These are phyloP conservation scores for Acrocyrtus sp. DNA, from an alignment of 2,888 invertebrate genomes.

Conservation along the genomic window DNA sequence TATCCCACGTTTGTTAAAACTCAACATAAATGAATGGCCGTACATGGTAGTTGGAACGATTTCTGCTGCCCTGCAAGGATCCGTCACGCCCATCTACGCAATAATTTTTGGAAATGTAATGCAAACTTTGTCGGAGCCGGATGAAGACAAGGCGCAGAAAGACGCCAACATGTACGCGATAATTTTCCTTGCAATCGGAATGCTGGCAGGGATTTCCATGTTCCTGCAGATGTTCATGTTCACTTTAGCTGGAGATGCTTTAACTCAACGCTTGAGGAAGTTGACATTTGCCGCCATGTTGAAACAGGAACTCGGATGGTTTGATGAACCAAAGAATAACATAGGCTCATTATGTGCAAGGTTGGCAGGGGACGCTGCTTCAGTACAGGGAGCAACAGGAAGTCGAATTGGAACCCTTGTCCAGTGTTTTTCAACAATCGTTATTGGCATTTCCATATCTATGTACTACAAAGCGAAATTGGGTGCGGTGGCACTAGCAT, in stretches of 20 bases:
- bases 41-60: constrained; percentile 72
- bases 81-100: constrained; percentile 79
- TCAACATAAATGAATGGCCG: constrained; percentile 78
- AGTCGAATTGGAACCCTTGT: constrained; percentile 81
- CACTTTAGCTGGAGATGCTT: constrained; percentile 80
- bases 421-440: constrained; percentile 77
- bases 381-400: constrained; percentile 74
- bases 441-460: constrained; percentile 74
- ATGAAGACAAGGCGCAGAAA: constrained; percentile 60
- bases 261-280: constrained; percentile 79
- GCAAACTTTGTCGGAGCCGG: constrained; percentile 68
- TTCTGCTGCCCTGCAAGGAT: constrained; percentile 76
- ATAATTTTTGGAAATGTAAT: constrained; percentile 82
- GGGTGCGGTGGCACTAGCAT: constrained; percentile 77
- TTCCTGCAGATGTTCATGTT: constrained; percentile 74
- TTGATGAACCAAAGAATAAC: constrained; percentile 77
- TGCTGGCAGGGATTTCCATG: constrained; percentile 64
- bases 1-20: constrained; percentile 72
- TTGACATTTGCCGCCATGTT: constrained; percentile 76
- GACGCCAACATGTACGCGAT: constrained; percentile 62
- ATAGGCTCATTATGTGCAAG: constrained; percentile 80
- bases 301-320: constrained; percentile 70
- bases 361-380: constrained; percentile 80
- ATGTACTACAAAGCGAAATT: constrained; percentile 80
- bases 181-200: constrained; percentile 65